A percentile compares a stretch with the other conserved stretches of the same genome.
Conservation (phyloP, 2,888 invertebrate genomes). For the Yponomeuta sedellus region DNA sequence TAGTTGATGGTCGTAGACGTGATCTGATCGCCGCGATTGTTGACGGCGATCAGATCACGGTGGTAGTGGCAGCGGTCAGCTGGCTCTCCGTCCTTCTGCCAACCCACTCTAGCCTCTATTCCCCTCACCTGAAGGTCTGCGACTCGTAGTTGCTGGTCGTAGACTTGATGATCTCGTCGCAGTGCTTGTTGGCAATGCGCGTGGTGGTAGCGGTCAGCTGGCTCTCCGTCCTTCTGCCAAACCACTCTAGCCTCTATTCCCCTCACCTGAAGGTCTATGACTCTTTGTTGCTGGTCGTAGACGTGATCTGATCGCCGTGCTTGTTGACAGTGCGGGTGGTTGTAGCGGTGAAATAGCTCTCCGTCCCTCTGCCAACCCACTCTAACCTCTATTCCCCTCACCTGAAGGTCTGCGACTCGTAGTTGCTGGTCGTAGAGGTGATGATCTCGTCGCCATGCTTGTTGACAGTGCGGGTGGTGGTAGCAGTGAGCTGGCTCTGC, state of each 20-base stretch:
- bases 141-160: constrained; percentile 99
- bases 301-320: constrained; percentile 99
- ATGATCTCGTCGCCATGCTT: constrained; percentile 99
- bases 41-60: constrained; percentile 97
- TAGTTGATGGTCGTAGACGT: constrained; percentile 99
- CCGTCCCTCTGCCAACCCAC: no score
- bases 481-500: constrained; percentile 98
- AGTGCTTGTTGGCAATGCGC: constrained; percentile 98
- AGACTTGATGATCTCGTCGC: constrained; percentile 99
- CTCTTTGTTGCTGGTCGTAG: constrained; percentile 99
- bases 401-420: constrained; percentile 97
- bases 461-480: constrained; percentile 98
- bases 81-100: no score
- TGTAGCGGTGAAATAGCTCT: constrained; percentile 97
- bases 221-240: no score
- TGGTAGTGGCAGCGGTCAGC: no score
- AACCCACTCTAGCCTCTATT: not conserved
- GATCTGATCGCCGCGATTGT: no score
- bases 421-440: constrained; percentile 98
- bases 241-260: not conserved
- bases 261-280: constrained; percentile 90
- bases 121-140: constrained; percentile 86
- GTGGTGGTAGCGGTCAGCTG: no score
- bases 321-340: constrained; percentile 99
- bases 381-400: constrained; percentile 25